Evolutionary conservation across 64 coral and sea anemone genomes (phyloP).

Genomic region (Trachythela sp.): DNA sequence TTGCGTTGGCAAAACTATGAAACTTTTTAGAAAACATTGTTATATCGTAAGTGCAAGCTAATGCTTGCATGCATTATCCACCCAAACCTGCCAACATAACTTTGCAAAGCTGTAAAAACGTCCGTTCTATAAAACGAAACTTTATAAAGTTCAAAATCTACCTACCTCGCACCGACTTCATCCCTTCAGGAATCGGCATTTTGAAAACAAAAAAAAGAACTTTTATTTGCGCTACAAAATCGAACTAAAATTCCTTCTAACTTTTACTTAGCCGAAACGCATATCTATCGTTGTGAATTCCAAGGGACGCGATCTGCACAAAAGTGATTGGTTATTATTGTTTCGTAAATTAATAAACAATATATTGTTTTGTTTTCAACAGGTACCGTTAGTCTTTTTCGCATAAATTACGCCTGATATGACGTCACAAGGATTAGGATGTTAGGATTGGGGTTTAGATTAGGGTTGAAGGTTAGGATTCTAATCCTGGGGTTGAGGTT

Average conservation of each 20-base stretch:
- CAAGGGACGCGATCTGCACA: not conserved
- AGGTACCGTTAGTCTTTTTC: not conserved
- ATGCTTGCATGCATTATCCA: no score
- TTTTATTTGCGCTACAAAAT: not conserved
- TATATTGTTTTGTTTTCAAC: not conserved
- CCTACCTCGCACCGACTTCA: not conserved
- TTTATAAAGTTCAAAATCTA: not conserved
- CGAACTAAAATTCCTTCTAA: not conserved
- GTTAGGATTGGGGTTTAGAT: no score
- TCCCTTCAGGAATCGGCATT: conserved; percentile 10
- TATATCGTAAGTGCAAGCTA: not conserved
- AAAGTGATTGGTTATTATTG: not conserved
- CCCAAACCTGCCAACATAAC: not conserved
- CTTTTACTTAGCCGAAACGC: not conserved
- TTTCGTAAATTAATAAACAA: not conserved
- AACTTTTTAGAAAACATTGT: not conserved
- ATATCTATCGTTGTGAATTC: not conserved
- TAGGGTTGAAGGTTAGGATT: no score
- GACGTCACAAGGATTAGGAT: no score
- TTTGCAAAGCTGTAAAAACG: not conserved
- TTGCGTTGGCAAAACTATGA: no score
- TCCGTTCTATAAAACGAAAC: not conserved
- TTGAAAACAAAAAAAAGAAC: not conserved
- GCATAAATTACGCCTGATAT: not conserved
- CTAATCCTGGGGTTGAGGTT: no score